These are phyloP conservation scores for Eidolon dupreanum DNA, from an alignment of 2,797 vertebrate species.

Conservation along the genomic window DNA sequence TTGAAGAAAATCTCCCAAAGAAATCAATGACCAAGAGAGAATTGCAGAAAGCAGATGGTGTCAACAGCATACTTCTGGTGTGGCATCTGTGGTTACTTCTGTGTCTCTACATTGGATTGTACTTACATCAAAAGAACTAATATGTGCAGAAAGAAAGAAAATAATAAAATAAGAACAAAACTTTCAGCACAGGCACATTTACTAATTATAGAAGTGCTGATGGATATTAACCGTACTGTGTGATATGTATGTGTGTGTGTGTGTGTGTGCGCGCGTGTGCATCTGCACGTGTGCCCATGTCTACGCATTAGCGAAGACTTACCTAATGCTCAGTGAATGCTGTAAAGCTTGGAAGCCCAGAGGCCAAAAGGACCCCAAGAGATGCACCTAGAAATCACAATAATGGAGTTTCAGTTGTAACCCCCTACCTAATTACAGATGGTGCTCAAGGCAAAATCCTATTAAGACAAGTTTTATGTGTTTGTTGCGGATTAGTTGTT, in stretches of 20 bases:
- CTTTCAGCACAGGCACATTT: neutral
- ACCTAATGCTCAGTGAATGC: neutral
- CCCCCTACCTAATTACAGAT: conserved; percentile 72
- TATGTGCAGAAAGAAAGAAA: conserved; percentile 55
- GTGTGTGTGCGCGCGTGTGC: neutral
- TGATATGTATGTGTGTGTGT: neutral
- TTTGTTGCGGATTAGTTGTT: conserved; percentile 45
- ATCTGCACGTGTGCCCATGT: accelerated
- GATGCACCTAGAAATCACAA: conserved; percentile 60
- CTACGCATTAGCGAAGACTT: neutral
- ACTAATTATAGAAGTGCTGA: neutral
- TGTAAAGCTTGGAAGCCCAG: conserved; percentile 22
- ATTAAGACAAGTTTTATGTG: conserved; percentile 75
- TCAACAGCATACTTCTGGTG: conserved; percentile 69
- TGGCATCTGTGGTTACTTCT: conserved; percentile 73
- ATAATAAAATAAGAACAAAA: conserved; percentile 45
- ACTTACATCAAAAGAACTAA: conserved; percentile 54
- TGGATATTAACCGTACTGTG: neutral
- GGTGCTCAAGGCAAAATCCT: conserved; percentile 70
- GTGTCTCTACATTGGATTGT: conserved; percentile 63
- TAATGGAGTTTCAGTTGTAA: conserved; percentile 57
- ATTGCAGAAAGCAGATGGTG: conserved; percentile 73
- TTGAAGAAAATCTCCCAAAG: conserved; percentile 67
- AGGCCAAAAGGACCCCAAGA: conserved; percentile 51
- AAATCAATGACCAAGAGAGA: conserved; percentile 78